Conservation (phyloP, 1,140 invertebrate species). For the Heliconius melpomene region DNA sequence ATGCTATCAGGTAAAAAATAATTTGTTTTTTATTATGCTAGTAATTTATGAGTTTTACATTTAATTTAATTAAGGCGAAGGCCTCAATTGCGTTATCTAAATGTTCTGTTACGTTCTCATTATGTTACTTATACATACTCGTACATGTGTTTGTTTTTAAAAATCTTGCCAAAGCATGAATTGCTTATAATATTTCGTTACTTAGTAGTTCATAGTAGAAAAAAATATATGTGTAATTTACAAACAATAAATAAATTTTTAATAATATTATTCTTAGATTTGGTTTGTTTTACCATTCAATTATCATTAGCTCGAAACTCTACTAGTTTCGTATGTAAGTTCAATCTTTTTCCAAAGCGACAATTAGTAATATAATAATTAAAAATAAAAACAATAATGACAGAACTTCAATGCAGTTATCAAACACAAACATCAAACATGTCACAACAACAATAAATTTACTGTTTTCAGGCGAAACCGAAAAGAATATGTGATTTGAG, state of each 20-base stretch:
- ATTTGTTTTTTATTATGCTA: not conserved
- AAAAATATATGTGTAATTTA: no score
- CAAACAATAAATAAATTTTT: no score
- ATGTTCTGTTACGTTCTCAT: not conserved
- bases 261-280: no score
- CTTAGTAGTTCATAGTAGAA: no score
- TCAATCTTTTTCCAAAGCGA: no score
- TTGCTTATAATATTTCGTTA: not conserved
- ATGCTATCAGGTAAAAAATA: conserved; percentile 66
- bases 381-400: not conserved
- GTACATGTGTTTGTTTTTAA: not conserved
- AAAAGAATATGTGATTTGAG: conserved; percentile 71
- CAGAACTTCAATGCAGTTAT: not conserved
- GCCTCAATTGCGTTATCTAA: conserved; percentile 22
- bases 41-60: not conserved
- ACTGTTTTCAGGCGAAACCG: conserved; percentile 66
- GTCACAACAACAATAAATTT: conserved; percentile 17
- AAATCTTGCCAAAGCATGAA: not conserved
- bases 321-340: no score
- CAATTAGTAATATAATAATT: not conserved
- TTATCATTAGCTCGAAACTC: no score
- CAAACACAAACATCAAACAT: conserved; percentile 24
- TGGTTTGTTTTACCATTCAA: no score
- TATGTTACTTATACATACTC: not conserved
- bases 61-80: not conserved